phyloP scores from a whole-genome alignment of 2,888 invertebrate genomes.

The Laothoe populi region DNA sequence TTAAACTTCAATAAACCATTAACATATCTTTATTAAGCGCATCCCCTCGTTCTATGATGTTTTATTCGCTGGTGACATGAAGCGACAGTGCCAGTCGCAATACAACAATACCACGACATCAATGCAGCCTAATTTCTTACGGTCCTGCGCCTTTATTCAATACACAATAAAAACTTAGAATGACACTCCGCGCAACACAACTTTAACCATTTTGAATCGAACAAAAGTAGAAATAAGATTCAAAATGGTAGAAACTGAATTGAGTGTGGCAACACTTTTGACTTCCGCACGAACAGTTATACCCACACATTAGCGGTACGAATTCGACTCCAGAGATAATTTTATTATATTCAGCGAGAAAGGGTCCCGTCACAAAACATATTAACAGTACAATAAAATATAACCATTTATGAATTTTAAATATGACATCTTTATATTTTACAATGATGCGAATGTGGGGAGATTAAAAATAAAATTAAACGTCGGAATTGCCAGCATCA shows the following conservation, averaged over 20 bases:
- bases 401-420: constrained; percentile 32
- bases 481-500: background rate
- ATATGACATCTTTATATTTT: constrained; percentile 14
- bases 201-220: constrained; percentile 35
- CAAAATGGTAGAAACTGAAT: constrained; percentile 22
- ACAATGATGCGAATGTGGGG: background rate
- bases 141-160: constrained; percentile 72
- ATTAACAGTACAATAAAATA: constrained; percentile 27
- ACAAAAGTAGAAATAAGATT: background rate
- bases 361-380: constrained; percentile 30
- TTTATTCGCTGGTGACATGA: constrained; percentile 34
- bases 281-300: constrained; percentile 70
- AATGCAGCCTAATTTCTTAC: constrained; percentile 82
- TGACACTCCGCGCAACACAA: constrained; percentile 36
- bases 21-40: constrained; percentile 13
- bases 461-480: background rate
- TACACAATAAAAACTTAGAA: constrained; percentile 49
- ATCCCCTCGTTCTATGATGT: constrained; percentile 7
- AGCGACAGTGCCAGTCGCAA: constrained; percentile 57
- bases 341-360: constrained; percentile 50
- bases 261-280: constrained; percentile 52
- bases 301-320: constrained; percentile 76
- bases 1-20: constrained; percentile 21
- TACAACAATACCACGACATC: constrained; percentile 65
- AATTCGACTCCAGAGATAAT: constrained; percentile 56